Evolutionary conservation across 2,888 invertebrate genomes (phyloP).

Genomic region (Tachina grossa): DNA sequence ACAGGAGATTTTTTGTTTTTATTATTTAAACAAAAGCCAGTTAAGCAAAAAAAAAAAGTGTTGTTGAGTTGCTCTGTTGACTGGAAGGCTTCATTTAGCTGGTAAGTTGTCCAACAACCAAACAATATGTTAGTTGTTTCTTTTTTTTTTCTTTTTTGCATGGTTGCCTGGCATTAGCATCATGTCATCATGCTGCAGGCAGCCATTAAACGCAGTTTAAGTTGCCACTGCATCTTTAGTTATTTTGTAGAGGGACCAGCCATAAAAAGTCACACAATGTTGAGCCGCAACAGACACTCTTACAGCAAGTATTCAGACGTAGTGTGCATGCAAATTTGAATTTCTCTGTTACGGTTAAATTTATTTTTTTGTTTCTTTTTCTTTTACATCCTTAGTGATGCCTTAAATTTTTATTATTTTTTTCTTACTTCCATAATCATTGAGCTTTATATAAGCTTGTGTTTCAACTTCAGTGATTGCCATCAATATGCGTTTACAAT

Average conservation of each 20-base stretch:
- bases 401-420: not conserved
- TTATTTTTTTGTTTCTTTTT: constrained; percentile 21
- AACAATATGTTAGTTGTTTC: constrained; percentile 32
- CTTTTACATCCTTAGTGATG: not conserved
- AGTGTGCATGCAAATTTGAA: constrained; percentile 57
- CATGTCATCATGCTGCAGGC: constrained; percentile 67
- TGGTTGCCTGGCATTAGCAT: constrained; percentile 49
- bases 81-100: constrained; percentile 35
- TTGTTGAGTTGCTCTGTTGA: constrained; percentile 33
- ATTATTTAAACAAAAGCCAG: not conserved
- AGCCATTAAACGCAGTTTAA: constrained; percentile 64
- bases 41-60: constrained; percentile 36
- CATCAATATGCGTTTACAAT: constrained; percentile 71
- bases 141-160: not conserved
- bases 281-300: constrained; percentile 7
- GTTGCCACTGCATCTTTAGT: constrained; percentile 68
- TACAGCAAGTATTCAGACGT: constrained; percentile 36
- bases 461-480: constrained; percentile 61
- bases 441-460: constrained; percentile 63
- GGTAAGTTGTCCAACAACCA: constrained; percentile 53
- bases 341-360: constrained; percentile 57
- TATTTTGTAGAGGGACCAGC: constrained; percentile 27
- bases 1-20: not conserved
- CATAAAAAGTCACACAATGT: constrained; percentile 44
- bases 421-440: constrained; percentile 42